Percentiles rank a stretch among this genome's conserved stretches.
Evolutionary conservation across 2,113 vertebrate species (phyloP).

Genomic region (Dolichotis patagonum): DNA sequence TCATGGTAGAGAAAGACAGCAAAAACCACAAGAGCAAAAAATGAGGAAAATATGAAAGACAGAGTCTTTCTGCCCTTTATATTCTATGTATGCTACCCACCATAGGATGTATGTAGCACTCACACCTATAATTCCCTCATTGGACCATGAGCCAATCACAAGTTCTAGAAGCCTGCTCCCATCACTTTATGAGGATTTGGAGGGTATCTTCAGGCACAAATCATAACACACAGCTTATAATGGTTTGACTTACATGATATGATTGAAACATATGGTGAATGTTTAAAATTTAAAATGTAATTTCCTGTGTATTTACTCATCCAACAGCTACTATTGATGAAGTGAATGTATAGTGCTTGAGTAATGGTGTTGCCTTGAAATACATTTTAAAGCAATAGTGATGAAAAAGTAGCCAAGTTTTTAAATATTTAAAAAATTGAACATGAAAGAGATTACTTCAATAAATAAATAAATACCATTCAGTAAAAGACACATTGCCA

Average conservation of each 20-base stretch:
- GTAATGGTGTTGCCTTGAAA: not conserved
- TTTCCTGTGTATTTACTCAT: not conserved
- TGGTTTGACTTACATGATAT: not conserved
- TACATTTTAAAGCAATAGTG: not conserved
- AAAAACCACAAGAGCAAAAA: no score
- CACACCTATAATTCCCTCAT: no score
- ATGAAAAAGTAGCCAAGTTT: not conserved
- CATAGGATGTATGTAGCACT: no score
- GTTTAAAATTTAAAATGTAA: not conserved
- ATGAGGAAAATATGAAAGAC: no score
- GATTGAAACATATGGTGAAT: not conserved
- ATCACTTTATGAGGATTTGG: no score
- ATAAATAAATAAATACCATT: not conserved
- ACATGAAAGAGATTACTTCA: not conserved
- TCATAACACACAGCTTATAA: no score
- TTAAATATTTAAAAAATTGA: not conserved
- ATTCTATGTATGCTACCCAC: no score
- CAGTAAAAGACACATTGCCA: not conserved
- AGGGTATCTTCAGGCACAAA: no score
- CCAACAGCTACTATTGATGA: not conserved
- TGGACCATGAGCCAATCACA: no score
- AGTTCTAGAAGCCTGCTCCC: no score
- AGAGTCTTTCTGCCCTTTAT: no score
- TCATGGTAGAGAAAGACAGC: no score
- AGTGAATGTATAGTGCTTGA: not conserved